Conservation (phyloP, 2,113 vertebrate genomes). For the Petaurus breviceps region DNA sequence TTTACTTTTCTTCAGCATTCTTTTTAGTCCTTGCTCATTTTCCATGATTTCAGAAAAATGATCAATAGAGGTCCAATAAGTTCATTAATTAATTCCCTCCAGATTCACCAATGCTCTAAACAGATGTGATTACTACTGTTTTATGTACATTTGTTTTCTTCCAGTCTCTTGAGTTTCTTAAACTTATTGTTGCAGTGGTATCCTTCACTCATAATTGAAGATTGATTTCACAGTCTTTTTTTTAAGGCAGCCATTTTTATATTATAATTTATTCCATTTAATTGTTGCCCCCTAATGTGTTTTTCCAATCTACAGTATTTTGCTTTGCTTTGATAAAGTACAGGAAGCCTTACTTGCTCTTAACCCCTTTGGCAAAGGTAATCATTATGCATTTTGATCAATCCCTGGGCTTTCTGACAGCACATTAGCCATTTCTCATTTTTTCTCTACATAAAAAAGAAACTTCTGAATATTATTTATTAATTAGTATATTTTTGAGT, state of each 20-base stretch:
- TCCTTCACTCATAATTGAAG: not conserved
- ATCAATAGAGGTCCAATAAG: slow-evolving; percentile 9
- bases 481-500: slow-evolving; percentile 44
- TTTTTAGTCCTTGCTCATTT: slow-evolving; percentile 7
- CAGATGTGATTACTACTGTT: slow-evolving; percentile 9
- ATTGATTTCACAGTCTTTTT: slow-evolving; percentile 38
- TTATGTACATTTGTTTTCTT: slow-evolving; percentile 19
- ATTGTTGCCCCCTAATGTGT: slow-evolving; percentile 38
- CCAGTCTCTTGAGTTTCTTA: not conserved
- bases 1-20: slow-evolving; percentile 5
- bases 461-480: slow-evolving; percentile 34
- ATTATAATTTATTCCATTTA: not conserved
- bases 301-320: not conserved
- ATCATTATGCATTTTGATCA: slow-evolving; percentile 52
- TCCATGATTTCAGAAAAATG: slow-evolving; percentile 47
- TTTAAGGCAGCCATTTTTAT: not conserved
- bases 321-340: slow-evolving; percentile 20
- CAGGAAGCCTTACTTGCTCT: slow-evolving; percentile 27
- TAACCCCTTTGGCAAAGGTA: slow-evolving; percentile 30
- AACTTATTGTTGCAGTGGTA: not conserved
- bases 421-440: slow-evolving; percentile 24
- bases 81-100: slow-evolving; percentile 68
- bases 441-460: slow-evolving; percentile 49
- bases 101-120: slow-evolving; percentile 41
- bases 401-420: slow-evolving; percentile 35